Percentiles rank a stretch among this genome's conserved stretches.
Evolutionary conservation across 2,888 invertebrate genomes (phyloP).

Genomic region (Ecdyonurus torrentis): DNA sequence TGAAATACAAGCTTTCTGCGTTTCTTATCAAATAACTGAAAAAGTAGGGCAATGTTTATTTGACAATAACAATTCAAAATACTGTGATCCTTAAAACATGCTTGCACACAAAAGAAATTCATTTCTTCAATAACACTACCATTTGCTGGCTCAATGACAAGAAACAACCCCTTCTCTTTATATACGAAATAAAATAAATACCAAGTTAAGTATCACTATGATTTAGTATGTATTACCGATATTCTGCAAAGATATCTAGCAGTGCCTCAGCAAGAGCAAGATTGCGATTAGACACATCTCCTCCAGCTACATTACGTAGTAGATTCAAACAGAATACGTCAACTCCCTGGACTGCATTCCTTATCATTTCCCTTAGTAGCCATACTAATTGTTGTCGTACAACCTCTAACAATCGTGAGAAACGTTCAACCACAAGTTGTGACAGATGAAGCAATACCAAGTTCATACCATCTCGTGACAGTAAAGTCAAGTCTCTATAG

Average conservation of each 20-base stretch:
- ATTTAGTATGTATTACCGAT: no score
- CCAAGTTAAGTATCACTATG: no score
- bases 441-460: conserved; percentile 66
- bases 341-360: conserved; percentile 70
- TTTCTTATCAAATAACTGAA: no score
- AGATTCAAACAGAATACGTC: conserved; percentile 84
- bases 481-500: conserved; percentile 79
- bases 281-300: conserved; percentile 75
- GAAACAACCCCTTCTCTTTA: no score
- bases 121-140: no score
- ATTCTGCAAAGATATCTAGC: conserved; percentile 79
- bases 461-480: conserved; percentile 76
- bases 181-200: no score
- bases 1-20: no score
- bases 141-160: no score
- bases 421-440: conserved; percentile 75
- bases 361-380: conserved; percentile 83
- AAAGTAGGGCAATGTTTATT: no score
- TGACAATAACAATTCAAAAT: no score
- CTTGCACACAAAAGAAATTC: no score
- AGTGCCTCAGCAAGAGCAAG: conserved; percentile 78
- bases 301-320: conserved; percentile 87
- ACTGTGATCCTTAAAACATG: no score
- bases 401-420: conserved; percentile 67
- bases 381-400: conserved; percentile 72